Evolutionary conservation across 2,797 vertebrate genomes (phyloP), one percentile per base, ranked within the genome.

Genomic region (Phylloscopus collybita): DNA sequence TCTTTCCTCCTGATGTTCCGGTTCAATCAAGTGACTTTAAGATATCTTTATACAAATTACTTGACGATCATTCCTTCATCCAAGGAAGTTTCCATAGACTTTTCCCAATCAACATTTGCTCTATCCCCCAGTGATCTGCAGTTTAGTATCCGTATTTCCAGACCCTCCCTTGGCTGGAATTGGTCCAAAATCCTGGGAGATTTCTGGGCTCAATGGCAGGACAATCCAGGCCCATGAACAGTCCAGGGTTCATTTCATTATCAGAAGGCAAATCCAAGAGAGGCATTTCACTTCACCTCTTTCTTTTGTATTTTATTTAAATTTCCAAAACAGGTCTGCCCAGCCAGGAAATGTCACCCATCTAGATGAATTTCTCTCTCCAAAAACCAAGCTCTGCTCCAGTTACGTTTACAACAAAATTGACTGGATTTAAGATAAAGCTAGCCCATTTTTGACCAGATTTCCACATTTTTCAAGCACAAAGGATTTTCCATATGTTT

Each of bases 401-500:
- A 73, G 29, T 44, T 73, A 61, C 7, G 36, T n/a, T 86, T 91
- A 36, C 42, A 88, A 69, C 23, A 82, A 73, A 90, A 72, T 27
- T 44, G 7, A 61, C 80, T 78, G 44, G 16, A 45, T 92, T 91
- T 53, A 81, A 90, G 53, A 79, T 40, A 75, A 86, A 93, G 22
- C 27, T 74, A 79, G 22, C 38, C 80, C 56, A 29, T 53, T 92
- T 94, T 86, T 92, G 45, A 92, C 40, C 91, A 94, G 86, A 93
- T 94, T 91, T 84, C 66, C 80, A 80, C 62, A 38, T 88, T 93
- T 93, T 84, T n/a, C 70, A 80, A 92, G 87, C 56, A 92, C 74
- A 90, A 96, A 93, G 62, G 80, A 75, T 66, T 90, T 95, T 95
- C 85, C 76, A 78, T 92, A 83, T 79, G 89, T 34, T 75, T 88